Base-by-base conservation (phyloP, 1,140 invertebrate genomes). In the Melitaea cinxia region DNA sequence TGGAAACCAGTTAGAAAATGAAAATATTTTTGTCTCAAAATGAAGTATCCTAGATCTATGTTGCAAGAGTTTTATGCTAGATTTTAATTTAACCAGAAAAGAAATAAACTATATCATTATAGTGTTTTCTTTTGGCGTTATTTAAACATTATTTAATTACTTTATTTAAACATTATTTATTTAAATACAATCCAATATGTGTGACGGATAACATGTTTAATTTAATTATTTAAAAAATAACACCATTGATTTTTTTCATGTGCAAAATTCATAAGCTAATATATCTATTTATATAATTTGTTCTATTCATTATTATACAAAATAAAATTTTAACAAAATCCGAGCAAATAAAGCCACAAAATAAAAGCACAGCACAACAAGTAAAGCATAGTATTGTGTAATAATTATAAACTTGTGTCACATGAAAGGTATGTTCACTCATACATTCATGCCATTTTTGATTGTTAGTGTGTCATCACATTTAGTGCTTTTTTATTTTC, bases 281-380 rank as follows among this genome's bases (percentile, higher is more conserved):
- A 26, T 26, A 26, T 26, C 24, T n/a, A 6, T 6, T 26, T 26
- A 6, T 26, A 26, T 26, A 4, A 26, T 26, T 2, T 6, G 24
- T 26, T 26, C 24, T 26, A 4, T 26, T 26, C 6, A 26, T 4
- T 4, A 26, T 26, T 4, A 26, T 26, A 4, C 10, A 19, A 45
- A 9, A 45, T 7, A 45, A 10, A 26, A 2, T 6, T 45, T 45
- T 2, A 7, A 45, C 19, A 37, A n/a, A 37, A n/a, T 56, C 39
- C 53, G 53, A 56, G 35, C 53, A 81, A 83, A 78, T 74, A 75
- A 80, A 78, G 75, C 42, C 67, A 54, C 53, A 83, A 80, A n/a
- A n/a, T n/a, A n/a, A 52, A 83, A 82, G 81, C 81, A 45, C 39
- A 45, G 70, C 70, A 80, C 77, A 73, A 76, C 39, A 33, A 75